Evolutionary conservation across 2,888 invertebrate species (phyloP), one percentile per base, ranked within the genome.

Genomic region (Trachelus stipa): DNA sequence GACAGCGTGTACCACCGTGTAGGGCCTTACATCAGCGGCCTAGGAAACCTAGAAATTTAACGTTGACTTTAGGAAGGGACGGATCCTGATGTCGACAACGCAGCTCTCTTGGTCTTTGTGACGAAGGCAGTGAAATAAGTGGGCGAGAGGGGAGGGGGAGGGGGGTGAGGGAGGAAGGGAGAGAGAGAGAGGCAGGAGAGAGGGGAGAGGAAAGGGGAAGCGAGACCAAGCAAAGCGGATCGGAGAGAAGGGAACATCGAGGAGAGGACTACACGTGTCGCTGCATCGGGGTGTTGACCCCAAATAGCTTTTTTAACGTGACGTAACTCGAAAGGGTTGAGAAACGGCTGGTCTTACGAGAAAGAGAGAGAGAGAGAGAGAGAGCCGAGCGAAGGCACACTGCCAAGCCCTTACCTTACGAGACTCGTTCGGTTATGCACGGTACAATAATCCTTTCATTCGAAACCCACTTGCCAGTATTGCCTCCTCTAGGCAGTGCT

Each of bases 231-330:
- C 12, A 33, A 33, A 33, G 30, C 30, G 69, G 69, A 33, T 30
- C 31, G 33, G 69, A 35, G 34, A 35, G 73, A 34, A 73, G 73
- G 34, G 73, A 35, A 31, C 73, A 23, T 34, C 34, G 73, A 35
- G 73, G 34, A 73, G 34, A 73, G 34, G 77, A 37, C 73, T 69
- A 92, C 92, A 92, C 92, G 92, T 92, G 92, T 92, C 92, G 91
- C 91, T 91, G 89, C 87, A 88, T 91, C 92, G 92, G 93, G 93
- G 92, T 93, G 93, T 93, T 93, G 93, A 93, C 93, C 93, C 93
- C 92, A 87, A 89, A 90, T 89, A 89, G 87, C 85, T 89, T 90
- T 89, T 88, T 90, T 85, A 86, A 87, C 86, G 85, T 90, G 89
- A 90, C 88, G 89, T 89, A 90, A 90, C 87, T 83, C 85, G 84